These are phyloP conservation scores for Mongoloraphidia duomilia DNA, from an alignment of 2,888 invertebrate species.

Conservation along the genomic window DNA sequence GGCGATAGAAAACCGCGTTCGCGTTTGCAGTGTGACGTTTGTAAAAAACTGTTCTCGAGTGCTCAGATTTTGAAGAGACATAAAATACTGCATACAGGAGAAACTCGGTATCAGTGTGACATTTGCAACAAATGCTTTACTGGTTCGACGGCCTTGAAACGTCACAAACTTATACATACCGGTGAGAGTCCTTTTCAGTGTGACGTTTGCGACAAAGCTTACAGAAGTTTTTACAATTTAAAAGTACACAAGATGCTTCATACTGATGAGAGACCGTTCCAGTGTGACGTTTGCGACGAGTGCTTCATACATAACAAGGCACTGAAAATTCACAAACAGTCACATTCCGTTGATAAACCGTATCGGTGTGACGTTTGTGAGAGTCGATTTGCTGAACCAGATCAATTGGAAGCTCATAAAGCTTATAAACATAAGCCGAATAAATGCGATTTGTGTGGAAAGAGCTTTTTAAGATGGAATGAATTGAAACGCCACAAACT, in stretches of 20 bases:
- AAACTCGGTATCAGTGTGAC: slow-evolving; percentile 25
- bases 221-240: too few relatives aligned
- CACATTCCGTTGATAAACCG: slow-evolving; percentile 27
- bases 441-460: too few relatives aligned
- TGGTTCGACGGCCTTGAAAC: too few relatives aligned
- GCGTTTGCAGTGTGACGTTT: slow-evolving; percentile 17
- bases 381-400: slow-evolving; percentile 23
- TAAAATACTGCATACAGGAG: slow-evolving; percentile 26
- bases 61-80: slow-evolving; percentile 29
- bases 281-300: slow-evolving; percentile 22
- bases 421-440: slow-evolving; percentile 15
- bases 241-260: too few relatives aligned
- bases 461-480: too few relatives aligned
- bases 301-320: slow-evolving; percentile 27
- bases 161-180: too few relatives aligned
- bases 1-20: slow-evolving; percentile 28
- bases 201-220: too few relatives aligned
- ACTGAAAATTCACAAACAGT: slow-evolving; percentile 25
- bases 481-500: too few relatives aligned
- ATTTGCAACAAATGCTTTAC: slow-evolving; percentile 6
- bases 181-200: too few relatives aligned
- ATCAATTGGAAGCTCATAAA: slow-evolving; percentile 20
- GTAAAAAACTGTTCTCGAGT: slow-evolving; percentile 20
- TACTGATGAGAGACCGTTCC: not conserved
- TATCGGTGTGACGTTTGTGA: slow-evolving; percentile 22